Evolutionary conservation across 2,113 vertebrate species (phyloP).

Genomic region (Halichoeres trimaculatus): DNA sequence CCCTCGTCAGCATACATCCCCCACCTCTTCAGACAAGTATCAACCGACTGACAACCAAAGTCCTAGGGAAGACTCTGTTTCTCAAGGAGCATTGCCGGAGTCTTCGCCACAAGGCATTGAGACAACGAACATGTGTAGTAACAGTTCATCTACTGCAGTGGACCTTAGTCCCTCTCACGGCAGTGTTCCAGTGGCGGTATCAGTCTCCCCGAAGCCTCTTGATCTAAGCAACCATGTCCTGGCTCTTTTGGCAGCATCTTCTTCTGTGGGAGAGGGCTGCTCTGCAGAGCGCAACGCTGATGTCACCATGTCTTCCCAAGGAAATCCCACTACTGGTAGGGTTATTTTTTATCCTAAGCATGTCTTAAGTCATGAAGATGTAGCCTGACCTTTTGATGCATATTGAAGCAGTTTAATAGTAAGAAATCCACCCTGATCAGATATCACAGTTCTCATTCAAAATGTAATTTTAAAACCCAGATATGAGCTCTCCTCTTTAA

Average conservation of each 20-base stretch:
- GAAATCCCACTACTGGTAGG: conserved; percentile 63
- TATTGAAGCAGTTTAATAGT: neutral
- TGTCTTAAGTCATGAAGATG: neutral
- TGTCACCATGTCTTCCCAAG: conserved; percentile 60
- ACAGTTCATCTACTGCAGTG: conserved; percentile 31
- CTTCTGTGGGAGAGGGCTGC: conserved; percentile 56
- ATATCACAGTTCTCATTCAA: neutral
- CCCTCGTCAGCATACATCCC: conserved; percentile 23
- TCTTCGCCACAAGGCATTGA: conserved; percentile 27
- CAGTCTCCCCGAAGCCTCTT: conserved; percentile 78
- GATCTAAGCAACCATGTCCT: conserved; percentile 80
- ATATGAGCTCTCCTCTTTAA: neutral
- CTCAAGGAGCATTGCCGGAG: conserved; percentile 44
- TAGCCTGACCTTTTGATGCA: neutral
- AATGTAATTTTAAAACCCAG: neutral
- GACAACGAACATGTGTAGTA: conserved; percentile 33
- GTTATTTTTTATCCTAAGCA: neutral
- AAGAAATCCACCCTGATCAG: neutral
- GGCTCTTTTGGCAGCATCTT: conserved; percentile 71
- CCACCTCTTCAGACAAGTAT: conserved; percentile 30
- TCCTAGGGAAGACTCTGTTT: conserved; percentile 44
- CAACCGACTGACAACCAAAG: conserved; percentile 47
- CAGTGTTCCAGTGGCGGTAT: conserved; percentile 43
- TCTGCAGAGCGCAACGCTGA: conserved; percentile 45
- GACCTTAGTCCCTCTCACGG: conserved; percentile 63